phyloP scores from a whole-genome alignment of 2,113 vertebrate species.

The Bos indicus region DNA sequence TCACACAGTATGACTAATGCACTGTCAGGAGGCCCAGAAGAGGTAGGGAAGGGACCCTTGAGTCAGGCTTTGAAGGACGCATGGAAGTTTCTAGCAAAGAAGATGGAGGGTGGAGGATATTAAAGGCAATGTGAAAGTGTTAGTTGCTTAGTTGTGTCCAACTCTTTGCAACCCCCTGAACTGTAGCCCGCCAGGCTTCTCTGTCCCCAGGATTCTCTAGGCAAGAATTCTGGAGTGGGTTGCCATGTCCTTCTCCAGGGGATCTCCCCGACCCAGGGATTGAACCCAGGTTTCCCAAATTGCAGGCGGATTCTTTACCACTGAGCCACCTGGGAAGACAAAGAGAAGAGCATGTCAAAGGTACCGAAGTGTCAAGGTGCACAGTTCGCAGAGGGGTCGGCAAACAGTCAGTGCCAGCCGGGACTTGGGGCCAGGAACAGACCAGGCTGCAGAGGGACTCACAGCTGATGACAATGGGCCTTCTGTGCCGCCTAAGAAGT shows the following conservation, averaged over 20 bases:
- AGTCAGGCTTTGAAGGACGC: background rate
- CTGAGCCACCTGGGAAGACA: background rate
- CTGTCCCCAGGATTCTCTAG: background rate
- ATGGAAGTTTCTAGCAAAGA: background rate
- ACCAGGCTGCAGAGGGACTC: background rate
- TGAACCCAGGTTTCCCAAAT: background rate
- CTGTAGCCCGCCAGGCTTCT: background rate
- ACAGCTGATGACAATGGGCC: background rate
- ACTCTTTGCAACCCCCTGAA: background rate
- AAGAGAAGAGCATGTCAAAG: background rate
- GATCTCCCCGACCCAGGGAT: background rate
- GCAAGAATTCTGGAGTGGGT: background rate
- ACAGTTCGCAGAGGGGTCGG: too few relatives aligned
- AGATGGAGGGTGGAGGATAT: background rate
- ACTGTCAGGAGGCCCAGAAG: background rate
- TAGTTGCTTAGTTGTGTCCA: background rate
- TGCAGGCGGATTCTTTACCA: background rate
- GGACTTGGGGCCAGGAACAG: background rate
- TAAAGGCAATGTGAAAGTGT: background rate
- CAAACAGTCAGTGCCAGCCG: accelerated
- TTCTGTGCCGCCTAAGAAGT: background rate
- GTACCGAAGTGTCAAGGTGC: background rate
- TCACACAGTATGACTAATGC: background rate
- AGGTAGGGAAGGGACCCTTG: background rate
- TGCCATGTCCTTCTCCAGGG: background rate